A percentile compares a stretch with the other conserved stretches of the same genome.
These are phyloP conservation scores for Sinodicranocentrus sp. DNA, from an alignment of 2,888 invertebrate species.

Conservation along the genomic window DNA sequence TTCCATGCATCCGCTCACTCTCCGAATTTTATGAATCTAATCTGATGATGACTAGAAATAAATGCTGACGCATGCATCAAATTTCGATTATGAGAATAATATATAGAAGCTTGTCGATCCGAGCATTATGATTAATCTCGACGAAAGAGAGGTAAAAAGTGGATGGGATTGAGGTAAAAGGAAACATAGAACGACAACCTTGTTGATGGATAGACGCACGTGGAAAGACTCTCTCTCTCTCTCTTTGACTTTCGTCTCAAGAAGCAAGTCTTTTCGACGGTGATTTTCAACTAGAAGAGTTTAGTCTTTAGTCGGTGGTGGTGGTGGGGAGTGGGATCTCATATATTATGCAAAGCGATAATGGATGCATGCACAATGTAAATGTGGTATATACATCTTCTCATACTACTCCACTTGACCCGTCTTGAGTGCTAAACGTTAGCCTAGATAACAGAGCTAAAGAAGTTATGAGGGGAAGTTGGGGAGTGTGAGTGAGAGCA, in stretches of 20 bases:
- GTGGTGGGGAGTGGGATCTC: too few species aligned
- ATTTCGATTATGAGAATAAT: constrained; percentile 47
- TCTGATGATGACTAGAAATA: constrained; percentile 56
- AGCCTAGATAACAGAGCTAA: too few species aligned
- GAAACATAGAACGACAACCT: background rate
- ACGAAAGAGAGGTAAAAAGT: background rate
- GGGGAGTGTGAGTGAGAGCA: too few species aligned
- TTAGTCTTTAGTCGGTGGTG: too few species aligned
- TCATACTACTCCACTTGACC: too few species aligned
- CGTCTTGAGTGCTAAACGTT: too few species aligned
- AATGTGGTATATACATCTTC: too few species aligned
- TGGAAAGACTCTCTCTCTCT: constrained; percentile 11
- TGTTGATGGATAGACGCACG: constrained; percentile 38
- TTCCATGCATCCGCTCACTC: constrained; percentile 4
- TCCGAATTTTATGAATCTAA: constrained; percentile 46
- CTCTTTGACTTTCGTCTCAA: background rate
- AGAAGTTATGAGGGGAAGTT: too few species aligned
- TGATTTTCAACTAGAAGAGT: too few species aligned
- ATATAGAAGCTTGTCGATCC: constrained; percentile 28
- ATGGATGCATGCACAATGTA: too few species aligned
- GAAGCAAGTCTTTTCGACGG: background rate
- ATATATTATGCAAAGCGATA: too few species aligned
- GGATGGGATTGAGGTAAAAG: too few species aligned
- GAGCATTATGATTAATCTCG: constrained; percentile 39
- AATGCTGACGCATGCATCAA: constrained; percentile 59